Evolutionary conservation across 2,797 vertebrate genomes (phyloP).

Genomic region (Myotis pilosus): DNA sequence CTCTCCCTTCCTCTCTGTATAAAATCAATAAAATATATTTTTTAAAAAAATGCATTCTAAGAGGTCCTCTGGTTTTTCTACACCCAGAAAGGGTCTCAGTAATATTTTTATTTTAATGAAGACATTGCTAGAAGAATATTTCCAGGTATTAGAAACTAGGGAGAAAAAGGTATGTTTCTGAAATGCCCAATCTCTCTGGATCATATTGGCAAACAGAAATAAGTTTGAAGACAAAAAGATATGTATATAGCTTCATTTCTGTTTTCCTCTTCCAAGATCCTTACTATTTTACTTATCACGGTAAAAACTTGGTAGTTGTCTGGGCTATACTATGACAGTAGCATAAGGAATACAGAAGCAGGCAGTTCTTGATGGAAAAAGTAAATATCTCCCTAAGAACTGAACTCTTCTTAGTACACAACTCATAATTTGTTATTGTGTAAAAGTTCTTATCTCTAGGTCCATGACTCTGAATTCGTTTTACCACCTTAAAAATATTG

Average conservation of each 20-base stretch:
- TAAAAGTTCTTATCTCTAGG: not conserved
- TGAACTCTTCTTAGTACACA: conserved; percentile 2
- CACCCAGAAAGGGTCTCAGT: not conserved
- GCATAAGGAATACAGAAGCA: not conserved
- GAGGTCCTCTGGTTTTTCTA: not conserved
- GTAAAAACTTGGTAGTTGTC: conserved; percentile 22
- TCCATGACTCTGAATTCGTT: not conserved
- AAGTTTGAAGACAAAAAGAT: conserved; percentile 13
- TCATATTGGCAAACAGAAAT: not conserved
- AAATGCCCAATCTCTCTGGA: conserved; percentile 26
- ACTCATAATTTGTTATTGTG: not conserved
- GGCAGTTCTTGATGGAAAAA: conserved; percentile 9
- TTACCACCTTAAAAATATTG: not conserved
- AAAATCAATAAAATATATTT: no score
- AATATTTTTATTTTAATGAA: not conserved
- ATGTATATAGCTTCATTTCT: not conserved
- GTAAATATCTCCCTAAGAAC: not conserved
- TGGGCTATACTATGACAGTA: not conserved
- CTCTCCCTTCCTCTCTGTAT: no score
- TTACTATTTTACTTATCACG: not conserved
- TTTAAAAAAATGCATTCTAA: not conserved
- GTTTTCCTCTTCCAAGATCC: not conserved
- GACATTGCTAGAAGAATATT: not conserved
- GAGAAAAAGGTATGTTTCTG: not conserved
- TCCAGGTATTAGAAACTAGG: conserved; percentile 2